Evolutionary conservation across 1,140 invertebrate genomes (phyloP).

Genomic region (Melipona quadrifasciata): DNA sequence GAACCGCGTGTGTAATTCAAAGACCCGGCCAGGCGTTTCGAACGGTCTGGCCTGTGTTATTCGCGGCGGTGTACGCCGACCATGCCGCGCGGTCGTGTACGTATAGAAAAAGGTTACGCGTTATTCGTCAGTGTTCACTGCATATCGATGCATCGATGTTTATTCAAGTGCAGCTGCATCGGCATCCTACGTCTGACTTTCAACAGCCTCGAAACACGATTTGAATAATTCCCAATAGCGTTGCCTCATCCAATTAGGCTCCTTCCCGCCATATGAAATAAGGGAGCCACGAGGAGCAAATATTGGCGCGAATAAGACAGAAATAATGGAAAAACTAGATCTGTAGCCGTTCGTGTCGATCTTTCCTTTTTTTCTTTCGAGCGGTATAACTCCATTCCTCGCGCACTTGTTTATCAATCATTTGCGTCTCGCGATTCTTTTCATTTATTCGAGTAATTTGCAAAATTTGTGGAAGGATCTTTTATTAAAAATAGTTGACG

Average conservation of each 20-base stretch:
- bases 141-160: constrained; percentile 57
- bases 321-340: background rate
- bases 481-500: too few species aligned
- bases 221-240: constrained; percentile 47
- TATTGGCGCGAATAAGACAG: constrained; percentile 16
- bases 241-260: constrained; percentile 38
- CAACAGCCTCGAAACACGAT: constrained; percentile 33
- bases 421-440: too few species aligned
- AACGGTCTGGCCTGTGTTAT: constrained; percentile 33
- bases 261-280: constrained; percentile 17
- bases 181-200: constrained; percentile 51
- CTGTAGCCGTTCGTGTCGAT: background rate
- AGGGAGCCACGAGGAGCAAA: background rate
- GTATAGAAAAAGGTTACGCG: constrained; percentile 17
- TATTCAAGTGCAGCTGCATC: constrained; percentile 66
- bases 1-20: constrained; percentile 44
- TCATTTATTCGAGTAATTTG: too few species aligned
- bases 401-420: too few species aligned
- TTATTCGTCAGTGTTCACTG: constrained; percentile 45
- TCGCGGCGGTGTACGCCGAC: constrained; percentile 11
- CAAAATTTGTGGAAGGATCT: too few species aligned
- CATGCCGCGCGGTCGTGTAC: constrained; percentile 1
- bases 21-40: constrained; percentile 19
- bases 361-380: too few species aligned
- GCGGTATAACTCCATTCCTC: too few species aligned